phyloP scores from a whole-genome alignment of 2,113 vertebrate genomes.

The Cyanistes caeruleus region DNA sequence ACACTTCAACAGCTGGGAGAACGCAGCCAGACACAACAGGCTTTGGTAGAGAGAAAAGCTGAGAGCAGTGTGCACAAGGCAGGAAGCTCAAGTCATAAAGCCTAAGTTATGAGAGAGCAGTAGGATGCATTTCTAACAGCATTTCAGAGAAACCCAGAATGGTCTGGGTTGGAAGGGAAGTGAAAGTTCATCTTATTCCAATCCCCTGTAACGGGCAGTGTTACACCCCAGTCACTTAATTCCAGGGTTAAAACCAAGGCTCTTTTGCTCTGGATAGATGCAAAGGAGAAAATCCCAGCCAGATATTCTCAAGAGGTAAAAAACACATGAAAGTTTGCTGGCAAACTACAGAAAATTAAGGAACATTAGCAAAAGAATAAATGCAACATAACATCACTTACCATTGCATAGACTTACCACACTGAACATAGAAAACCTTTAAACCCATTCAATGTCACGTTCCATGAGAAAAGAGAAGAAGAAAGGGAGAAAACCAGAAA shows the following conservation, averaged over 20 bases:
- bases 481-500: not conserved
- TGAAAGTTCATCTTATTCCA: not conserved
- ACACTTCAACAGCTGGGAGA: not conserved
- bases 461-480: not conserved
- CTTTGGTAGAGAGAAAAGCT: not conserved
- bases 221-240: not conserved
- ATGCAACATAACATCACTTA: not conserved
- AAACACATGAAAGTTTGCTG: not conserved
- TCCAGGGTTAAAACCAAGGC: not conserved
- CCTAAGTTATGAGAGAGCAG: not conserved
- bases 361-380: not conserved
- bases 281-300: not conserved
- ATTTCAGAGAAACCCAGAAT: not conserved
- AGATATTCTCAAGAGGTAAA: not conserved
- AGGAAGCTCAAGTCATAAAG: not conserved
- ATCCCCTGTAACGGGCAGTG: not conserved
- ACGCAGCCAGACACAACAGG: not conserved
- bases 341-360: not conserved
- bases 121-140: not conserved
- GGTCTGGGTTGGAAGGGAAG: not conserved
- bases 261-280: not conserved
- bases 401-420: not conserved
- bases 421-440: not conserved
- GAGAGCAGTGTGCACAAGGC: not conserved
- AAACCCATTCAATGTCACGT: fast-evolving